Evolutionary conservation across 2,888 invertebrate species (phyloP), one percentile per base, ranked within the genome.

Genomic region (Oscheius sp.): DNA sequence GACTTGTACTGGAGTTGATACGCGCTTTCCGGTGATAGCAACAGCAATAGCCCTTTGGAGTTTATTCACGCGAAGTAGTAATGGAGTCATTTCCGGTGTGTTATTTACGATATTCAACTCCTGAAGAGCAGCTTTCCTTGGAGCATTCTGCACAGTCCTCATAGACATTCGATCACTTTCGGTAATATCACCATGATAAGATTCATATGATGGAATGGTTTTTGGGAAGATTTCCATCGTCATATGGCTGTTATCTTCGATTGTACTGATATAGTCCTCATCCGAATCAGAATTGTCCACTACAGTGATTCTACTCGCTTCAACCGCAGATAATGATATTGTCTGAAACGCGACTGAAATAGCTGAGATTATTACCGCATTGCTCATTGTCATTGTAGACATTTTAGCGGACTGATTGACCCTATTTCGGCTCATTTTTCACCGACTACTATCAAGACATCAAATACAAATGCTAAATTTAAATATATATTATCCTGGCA

Each of bases 201-300:
- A 42, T n/a, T 42, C 42, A 20, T 42, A 17, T n/a, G 15, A 3
- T 17, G 42, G 15, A n/a, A 20, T 42, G n/a, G 42, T 42, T 20
- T n/a, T 42, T 20, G 20, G 42, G 12, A n/a, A 42, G 42, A n/a
- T n/a, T 48, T 15, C 48, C 20, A 48, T 3, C 4, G 48, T 25
- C 2, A 3, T 55, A 20, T 20, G 33, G 17, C 55, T 42, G 45
- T 61, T 61, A 29, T 61, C 61, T 17, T 61, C 61, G 3, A 45
- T n/a, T n/a, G 61, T 61, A 29, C 61, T 61, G 8, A 45, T 15
- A 29, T 61, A 61, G n/a, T 61, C 61, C 10, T 42, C 55, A 23
- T 55, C 61, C n/a, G 61, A 61, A 29, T 42, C 31, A 6, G 45
- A 27, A 10, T 45, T 45, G 25, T 39, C 42, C 31, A 27, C 25